Evolutionary conservation across 2,797 vertebrate species (phyloP), one percentile per base, ranked within the genome.

Genomic region (Acanthiza pusilla): DNA sequence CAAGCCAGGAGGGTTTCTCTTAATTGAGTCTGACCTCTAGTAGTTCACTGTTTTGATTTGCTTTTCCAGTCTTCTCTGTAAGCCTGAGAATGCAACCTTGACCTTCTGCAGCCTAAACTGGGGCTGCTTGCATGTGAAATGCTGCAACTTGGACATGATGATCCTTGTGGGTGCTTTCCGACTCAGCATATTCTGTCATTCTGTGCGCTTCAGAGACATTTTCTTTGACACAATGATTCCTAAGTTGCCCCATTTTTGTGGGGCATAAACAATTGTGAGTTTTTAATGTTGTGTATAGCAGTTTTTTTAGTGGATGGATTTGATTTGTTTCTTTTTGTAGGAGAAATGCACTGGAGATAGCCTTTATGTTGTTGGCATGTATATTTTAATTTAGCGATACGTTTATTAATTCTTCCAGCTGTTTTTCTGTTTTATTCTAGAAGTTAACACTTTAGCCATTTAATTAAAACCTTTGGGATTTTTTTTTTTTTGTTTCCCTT

Each of bases 401-500:
- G 5, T 89, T 85, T 89, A 83, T 76, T 87, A 83, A 74, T 55
- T 16, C 15, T 85, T 89, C 53, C 65, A 77, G 8, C 7, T 88
- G 36, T 4, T 75, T 93, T 93, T 74, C 68, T 77, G 1, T 72
- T 89, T 93, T 78, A 25, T 91, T 95, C n/a, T 77, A 83, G 58
- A 91, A 92, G 72, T 50, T 54, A 77, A 17, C 20, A 25, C n/a
- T 91, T 84, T 13, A 25, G 26, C 36, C 51, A 36, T 85, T 92
- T 88, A 67, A 66, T 72, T 80, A 88, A 88, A 83, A 32, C 32
- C 23, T 66, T 55, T 34, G 22, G 29, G 54, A 48, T 38, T 50
- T 38, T 61, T 38, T 50, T 38, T 61, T 18, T 7, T 60, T 54
- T 18, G 3, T 67, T 85, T 88, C 30, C 36, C 26, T 84, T 84